Percentiles rank a stretch among this genome's conserved stretches.
phyloP scores from a whole-genome alignment of 1,140 invertebrate species.

The Brevipalpus yothersi region DNA sequence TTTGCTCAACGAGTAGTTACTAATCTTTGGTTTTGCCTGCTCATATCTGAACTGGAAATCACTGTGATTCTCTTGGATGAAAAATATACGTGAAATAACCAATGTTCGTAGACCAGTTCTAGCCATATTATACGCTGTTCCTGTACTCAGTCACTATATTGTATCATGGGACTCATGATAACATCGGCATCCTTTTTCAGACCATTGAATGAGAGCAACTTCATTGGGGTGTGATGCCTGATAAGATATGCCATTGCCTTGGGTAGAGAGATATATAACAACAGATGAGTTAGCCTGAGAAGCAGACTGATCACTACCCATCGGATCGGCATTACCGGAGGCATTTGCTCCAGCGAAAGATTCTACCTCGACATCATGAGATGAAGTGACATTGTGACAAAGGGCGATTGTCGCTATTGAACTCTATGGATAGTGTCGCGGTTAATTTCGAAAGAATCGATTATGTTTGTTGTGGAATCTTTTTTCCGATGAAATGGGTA shows the following conservation, averaged over 20 bases:
- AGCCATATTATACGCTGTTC: conserved; percentile 76
- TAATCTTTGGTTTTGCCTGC: too few relatives aligned
- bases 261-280: conserved; percentile 4
- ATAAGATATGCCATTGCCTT: conserved; percentile 21
- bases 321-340: neutral
- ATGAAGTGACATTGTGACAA: conserved; percentile 97
- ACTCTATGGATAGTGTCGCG: conserved; percentile 27
- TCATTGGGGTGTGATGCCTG: conserved; percentile 95
- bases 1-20: too few relatives aligned
- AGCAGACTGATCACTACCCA: neutral
- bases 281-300: conserved; percentile 1
- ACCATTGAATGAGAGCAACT: conserved; percentile 56
- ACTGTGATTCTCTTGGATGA: conserved; percentile 67
- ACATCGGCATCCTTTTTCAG: conserved; percentile 79
- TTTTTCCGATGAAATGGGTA: conserved; percentile 8
- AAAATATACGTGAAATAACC: conserved; percentile 74
- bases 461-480: conserved; percentile 4
- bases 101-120: conserved; percentile 83
- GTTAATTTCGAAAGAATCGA: conserved; percentile 12
- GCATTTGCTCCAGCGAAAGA: neutral
- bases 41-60: conserved; percentile 76
- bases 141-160: conserved; percentile 86
- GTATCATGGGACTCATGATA: conserved; percentile 73
- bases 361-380: conserved; percentile 39
- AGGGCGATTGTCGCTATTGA: conserved; percentile 65